Percentiles rank a stretch among this genome's conserved stretches.
Evolutionary conservation across 2,113 vertebrate genomes (phyloP).

Genomic region (Microcebus ravelobensis): DNA sequence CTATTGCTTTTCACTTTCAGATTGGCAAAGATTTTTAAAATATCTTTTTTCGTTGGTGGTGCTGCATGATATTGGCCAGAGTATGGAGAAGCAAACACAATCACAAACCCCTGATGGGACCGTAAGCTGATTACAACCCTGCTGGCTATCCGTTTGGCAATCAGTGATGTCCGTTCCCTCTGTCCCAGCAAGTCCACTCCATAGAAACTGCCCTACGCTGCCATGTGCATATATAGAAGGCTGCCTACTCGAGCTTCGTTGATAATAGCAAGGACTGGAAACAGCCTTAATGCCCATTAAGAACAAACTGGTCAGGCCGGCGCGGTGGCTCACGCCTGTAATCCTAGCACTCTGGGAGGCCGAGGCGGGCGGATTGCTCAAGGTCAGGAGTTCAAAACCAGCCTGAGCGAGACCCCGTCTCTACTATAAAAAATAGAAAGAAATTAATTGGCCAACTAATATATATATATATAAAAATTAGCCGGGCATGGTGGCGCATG

Average conservation of each 20-base stretch:
- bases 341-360: no score
- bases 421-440: no score
- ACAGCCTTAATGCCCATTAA: background rate
- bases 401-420: no score
- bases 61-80: background rate
- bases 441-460: no score
- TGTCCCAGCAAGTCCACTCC: background rate
- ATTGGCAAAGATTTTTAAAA: background rate
- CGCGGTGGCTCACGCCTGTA: no score
- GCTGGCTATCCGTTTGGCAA: background rate
- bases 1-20: background rate
- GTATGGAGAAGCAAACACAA: background rate
- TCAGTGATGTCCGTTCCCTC: background rate
- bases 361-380: no score
- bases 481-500: no score
- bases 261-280: background rate
- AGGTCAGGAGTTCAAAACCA: no score
- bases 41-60: background rate
- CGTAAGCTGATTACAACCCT: background rate
- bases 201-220: background rate
- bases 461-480: no score
- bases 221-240: background rate
- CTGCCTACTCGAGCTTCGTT: background rate
- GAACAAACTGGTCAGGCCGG: no score
- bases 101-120: background rate